Evolutionary conservation across 2,797 vertebrate genomes (phyloP), one percentile per base, ranked within the genome.

Genomic region (Sternarchorhynchus goeldii): DNA sequence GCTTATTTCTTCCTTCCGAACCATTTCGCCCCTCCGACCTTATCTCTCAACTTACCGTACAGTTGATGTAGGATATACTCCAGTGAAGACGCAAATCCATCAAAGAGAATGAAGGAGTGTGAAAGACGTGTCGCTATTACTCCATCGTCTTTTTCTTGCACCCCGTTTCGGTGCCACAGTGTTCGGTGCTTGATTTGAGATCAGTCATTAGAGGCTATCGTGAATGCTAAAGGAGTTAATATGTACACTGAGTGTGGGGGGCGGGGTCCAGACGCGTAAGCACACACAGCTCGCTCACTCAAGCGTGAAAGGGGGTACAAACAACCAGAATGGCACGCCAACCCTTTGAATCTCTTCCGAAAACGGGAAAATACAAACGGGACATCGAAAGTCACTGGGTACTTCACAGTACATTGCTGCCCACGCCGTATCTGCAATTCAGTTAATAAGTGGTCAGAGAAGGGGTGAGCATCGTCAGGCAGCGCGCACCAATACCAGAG

Each of bases 51-150:
- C 93, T 93, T 84, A 94, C 93, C 91, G 88, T 72, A 87, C 64
- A 81, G 86, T 78, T 81, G 85, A 84, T 86, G 81, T 45, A 10
- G 65, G 32, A 56, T 69, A 34, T 83, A 86, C 71, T 89, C 87
- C 86, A 76, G 60, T 67, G 80, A 81, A 84, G 87, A 82, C 73
- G 81, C 56, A 85, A 88, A 88, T 91, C 93, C 92, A 93, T 92
- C 72, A 75, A 85, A 78, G 65, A 39, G 67, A 67, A 60, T 53
- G 80, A 72, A 64, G 70, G 59, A 80, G 58, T 64, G 14, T 50
- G 74, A 57, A 64, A 64, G 36, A 76, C 56, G 78, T 63, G 66
- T 73, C 74, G 64, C 80, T 83, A 80, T 83, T 87, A 83, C 87
- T 90, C 78, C 85, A 83, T 86, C 58, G 32, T 83, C 18, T 63